Percentiles rank a stretch among this genome's conserved stretches.
Evolutionary conservation across 2,888 invertebrate genomes (phyloP).

Genomic region (Timema podura): DNA sequence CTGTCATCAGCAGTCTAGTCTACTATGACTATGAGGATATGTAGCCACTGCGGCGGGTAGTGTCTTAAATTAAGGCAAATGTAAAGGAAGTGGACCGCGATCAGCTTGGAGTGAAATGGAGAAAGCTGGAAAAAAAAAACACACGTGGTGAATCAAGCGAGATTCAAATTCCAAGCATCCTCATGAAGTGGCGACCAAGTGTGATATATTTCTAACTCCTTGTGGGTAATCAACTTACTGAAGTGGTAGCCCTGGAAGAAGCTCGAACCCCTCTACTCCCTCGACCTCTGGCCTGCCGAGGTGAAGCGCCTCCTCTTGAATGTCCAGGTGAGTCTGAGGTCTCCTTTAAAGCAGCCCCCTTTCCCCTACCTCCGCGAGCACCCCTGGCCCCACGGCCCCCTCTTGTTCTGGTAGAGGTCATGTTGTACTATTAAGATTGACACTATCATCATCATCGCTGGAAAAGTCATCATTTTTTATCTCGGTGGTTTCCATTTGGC

Average conservation of each 20-base stretch:
- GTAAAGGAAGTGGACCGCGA: too few relatives aligned
- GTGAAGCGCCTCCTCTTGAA: neutral
- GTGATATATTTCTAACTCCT: too few relatives aligned
- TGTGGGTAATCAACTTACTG: too few relatives aligned
- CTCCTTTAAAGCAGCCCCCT: neutral
- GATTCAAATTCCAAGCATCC: too few relatives aligned
- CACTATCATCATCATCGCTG: neutral
- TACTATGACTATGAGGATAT: too few relatives aligned
- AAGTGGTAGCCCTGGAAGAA: slow-evolving; percentile 42
- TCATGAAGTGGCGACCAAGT: too few relatives aligned
- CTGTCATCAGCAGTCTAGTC: too few relatives aligned
- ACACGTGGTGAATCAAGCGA: too few relatives aligned
- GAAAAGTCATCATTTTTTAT: neutral
- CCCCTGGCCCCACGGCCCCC: neutral
- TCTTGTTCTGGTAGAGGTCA: neutral
- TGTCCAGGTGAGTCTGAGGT: neutral
- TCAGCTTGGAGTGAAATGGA: too few relatives aligned
- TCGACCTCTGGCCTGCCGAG: slow-evolving; percentile 1
- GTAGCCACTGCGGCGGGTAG: too few relatives aligned
- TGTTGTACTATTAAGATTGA: neutral
- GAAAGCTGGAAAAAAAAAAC: too few relatives aligned
- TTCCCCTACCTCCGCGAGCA: neutral
- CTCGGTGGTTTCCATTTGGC: neutral
- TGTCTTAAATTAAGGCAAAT: too few relatives aligned
- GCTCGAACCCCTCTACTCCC: neutral